Conservation (phyloP, 2,113 vertebrate genomes). For the Microcebus griseorufus region DNA sequence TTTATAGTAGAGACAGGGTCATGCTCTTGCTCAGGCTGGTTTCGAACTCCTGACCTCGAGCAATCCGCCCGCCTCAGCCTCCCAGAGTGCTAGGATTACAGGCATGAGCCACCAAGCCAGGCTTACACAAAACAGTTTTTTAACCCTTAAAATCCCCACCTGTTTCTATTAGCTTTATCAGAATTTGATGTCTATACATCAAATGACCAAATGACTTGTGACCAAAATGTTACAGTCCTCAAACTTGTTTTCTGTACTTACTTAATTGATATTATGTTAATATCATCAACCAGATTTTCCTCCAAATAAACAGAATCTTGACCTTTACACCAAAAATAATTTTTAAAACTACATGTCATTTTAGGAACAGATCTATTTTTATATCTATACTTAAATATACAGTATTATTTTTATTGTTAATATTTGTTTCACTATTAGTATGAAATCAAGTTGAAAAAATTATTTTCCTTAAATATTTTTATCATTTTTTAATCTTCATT, state of each 20-base stretch:
- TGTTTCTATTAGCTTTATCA: background rate
- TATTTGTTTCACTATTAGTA: background rate
- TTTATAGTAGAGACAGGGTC: no score
- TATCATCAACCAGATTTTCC: background rate
- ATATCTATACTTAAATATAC: background rate
- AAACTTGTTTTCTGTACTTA: background rate
- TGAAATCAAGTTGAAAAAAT: background rate
- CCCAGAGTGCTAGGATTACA: no score
- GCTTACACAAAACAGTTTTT: no score
- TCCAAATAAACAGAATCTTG: background rate
- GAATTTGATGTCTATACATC: background rate
- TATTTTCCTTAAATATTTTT: background rate
- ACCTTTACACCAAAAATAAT: background rate
- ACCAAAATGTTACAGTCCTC: background rate
- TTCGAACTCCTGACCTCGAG: no score
- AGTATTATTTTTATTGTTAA: background rate
- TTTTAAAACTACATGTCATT: background rate
- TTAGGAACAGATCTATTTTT: background rate
- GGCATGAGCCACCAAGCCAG: no score
- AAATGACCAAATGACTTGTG: background rate
- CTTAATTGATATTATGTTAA: background rate
- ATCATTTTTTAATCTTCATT: background rate
- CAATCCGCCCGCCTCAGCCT: no score
- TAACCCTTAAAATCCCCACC: background rate
- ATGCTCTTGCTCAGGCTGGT: no score